Base-by-base conservation (phyloP, 2,113 vertebrate species). In the Tursiops truncatus region DNA sequence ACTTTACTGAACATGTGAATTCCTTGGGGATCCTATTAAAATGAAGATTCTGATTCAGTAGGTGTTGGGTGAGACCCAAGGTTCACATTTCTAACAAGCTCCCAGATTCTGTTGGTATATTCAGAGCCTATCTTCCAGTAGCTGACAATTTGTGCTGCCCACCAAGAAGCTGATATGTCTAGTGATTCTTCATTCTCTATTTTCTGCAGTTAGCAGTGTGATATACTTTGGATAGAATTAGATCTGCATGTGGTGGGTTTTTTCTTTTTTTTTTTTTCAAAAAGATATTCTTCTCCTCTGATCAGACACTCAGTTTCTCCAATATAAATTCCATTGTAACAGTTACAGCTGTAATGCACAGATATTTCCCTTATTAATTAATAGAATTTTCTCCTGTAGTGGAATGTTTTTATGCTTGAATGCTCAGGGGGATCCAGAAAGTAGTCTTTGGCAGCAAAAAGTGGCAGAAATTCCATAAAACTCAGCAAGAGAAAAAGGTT, bases 291-390 rank as follows among this genome's bases (percentile, higher is more conserved):
- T 95, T 91, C 21, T 85, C 33, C 18, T 80, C 73, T 74, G 12
- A 12, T 81, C 88, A 91, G 47, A 36, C 73, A 89, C 8, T 90
- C n/a, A 33, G 15, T 91, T 94, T 81, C 81, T 96, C 60, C 20
- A 31, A 56, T 18, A 71, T 60, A 81, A 94, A 76, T 90, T 41
- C 23, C 14, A 53, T 92, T 81, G 28, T 56, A 77, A 77, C 11
- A 68, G 33, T 70, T 88, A 62, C 10, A 71, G 38, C 58, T 94
- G 1, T 47, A 74, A 83, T 36, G 68, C n/a, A 82, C 58, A 93
- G 82, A 62, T 95, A 82, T 36, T 28, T 74, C 82, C 58, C 68
- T 82, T 96, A 77, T 50, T 94, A 94, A 93, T 93, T 88, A 94
- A 87, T 60, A 95, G 44, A 56, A 88, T 62, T 91, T 93, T 95